phyloP scores from a whole-genome alignment of 2,888 invertebrate genomes.

The Enchytraeus crypticus region DNA sequence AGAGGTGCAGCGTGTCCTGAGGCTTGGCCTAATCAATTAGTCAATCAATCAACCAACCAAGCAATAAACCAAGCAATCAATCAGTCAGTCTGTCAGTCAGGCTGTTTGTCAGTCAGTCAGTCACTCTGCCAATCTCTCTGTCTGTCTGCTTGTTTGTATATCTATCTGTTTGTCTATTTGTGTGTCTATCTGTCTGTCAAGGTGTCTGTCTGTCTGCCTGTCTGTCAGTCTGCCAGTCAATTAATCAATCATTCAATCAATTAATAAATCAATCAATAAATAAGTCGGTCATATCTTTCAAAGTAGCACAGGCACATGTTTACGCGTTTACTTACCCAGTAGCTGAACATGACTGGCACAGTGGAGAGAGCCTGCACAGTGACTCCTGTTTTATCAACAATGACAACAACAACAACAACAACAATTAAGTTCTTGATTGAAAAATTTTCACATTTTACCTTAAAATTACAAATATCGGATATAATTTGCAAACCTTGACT shows the following conservation, averaged over 20 bases:
- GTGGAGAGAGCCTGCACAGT: constrained; percentile 54
- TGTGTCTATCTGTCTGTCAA: neutral
- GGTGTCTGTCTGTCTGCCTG: too few relatives aligned
- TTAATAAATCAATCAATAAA: too few relatives aligned
- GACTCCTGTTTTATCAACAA: too few relatives aligned
- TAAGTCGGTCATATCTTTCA: neutral
- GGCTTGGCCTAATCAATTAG: constrained; percentile 56
- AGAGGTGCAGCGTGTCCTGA: constrained; percentile 51
- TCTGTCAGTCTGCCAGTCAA: too few relatives aligned
- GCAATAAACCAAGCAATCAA: neutral
- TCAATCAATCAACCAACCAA: too few relatives aligned
- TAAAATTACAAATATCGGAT: too few relatives aligned
- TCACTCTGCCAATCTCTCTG: neutral
- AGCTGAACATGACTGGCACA: constrained; percentile 57
- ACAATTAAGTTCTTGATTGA: too few relatives aligned
- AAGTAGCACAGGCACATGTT: too few relatives aligned
- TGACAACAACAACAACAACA: constrained; percentile 20
- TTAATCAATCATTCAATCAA: too few relatives aligned
- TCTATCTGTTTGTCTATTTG: neutral
- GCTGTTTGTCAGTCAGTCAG: neutral
- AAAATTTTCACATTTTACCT: too few relatives aligned
- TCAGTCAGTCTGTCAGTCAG: neutral
- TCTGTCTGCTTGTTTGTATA: neutral
- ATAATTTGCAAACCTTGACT: too few relatives aligned
- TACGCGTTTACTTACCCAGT: constrained; percentile 52